Conservation (phyloP, 1,140 invertebrate species). For the Chlorops oryzae region DNA sequence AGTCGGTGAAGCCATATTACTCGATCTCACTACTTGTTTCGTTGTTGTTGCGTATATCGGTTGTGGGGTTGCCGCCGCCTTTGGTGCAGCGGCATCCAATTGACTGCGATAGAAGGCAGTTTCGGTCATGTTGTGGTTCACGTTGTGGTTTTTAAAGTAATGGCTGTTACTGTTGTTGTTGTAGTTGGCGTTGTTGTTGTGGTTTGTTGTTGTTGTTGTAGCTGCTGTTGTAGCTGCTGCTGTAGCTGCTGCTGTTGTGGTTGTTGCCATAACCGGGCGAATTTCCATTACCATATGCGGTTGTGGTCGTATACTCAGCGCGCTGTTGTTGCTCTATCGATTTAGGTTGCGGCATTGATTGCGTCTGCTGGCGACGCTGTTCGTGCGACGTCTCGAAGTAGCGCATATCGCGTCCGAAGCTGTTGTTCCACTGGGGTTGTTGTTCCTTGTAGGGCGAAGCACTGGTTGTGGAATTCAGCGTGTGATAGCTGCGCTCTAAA, state of each 20-base stretch:
- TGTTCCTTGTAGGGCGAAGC: constrained; percentile 14
- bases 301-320: not conserved
- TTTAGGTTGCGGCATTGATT: constrained; percentile 16
- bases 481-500: too few relatives aligned
- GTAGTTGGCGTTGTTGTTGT: constrained; percentile 20
- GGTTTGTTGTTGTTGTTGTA: constrained; percentile 23
- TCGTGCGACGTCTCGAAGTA: constrained; percentile 22
- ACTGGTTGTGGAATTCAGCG: too few relatives aligned
- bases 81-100: too few relatives aligned
- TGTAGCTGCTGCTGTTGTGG: constrained; percentile 15
- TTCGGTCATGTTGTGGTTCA: too few relatives aligned
- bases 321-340: constrained; percentile 12
- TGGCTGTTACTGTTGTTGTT: constrained; percentile 1
- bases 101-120: too few relatives aligned
- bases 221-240: constrained; percentile 21
- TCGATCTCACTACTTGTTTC: constrained; percentile 30
- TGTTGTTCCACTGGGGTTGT: constrained; percentile 19
- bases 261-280: constrained; percentile 9
- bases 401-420: constrained; percentile 32
- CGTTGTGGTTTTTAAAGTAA: constrained; percentile 3
- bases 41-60: constrained; percentile 56
- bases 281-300: constrained; percentile 19
- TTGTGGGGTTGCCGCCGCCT: constrained; percentile 62
- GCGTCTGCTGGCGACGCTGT: constrained; percentile 14
- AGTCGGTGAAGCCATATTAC: constrained; percentile 53